Evolutionary conservation across 2,113 vertebrate species (phyloP), one percentile per base, ranked within the genome.

Genomic region (Turnix velox): DNA sequence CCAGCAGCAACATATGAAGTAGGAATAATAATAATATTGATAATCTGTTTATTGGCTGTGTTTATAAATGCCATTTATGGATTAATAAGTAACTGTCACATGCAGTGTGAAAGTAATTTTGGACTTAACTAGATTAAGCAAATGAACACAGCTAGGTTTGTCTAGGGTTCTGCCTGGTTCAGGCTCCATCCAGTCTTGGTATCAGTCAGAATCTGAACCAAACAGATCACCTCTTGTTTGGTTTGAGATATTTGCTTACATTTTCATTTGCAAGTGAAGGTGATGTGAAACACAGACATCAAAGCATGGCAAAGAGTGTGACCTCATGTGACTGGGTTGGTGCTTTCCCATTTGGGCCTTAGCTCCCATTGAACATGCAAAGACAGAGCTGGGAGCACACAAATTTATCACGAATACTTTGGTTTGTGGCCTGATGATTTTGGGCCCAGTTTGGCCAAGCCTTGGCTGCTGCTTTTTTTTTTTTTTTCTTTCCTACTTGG

Each of bases 371-470:
- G 49, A 62, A 43, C 51, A 15, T 87, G 81, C 33, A 35, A 4
- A 33, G 69, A n/a, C 4, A 23, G 71, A 52, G 30, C 59, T 1
- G 4, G 46, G 48, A 86, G 39, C 59, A 40, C 35, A 69, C 0
- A 6, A 24, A 39, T 83, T 79, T 77, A 49, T 77, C 46, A 71
- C 35, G 67, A 86, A 55, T 73, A 65, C 9, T 48, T 92, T 77
- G 88, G 78, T 91, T 90, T 96, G 74, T 46, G 81, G 54, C 88
- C 62, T 61, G 49, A 73, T 35, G 66, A 35, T 84, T 76, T 76
- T 72, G 58, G 71, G 81, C 54, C 87, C 74, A 80, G 74, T 78
- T 94, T 96, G 89, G 89, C 95, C 92, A 86, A 94, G 87, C 63
- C 82, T 91, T 75, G 39, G 75, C 59, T 85, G 66, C 22, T 61